Percentiles rank a stretch among this genome's conserved stretches.
phyloP scores from a whole-genome alignment of 37 sponge, comb jelly and placozoan genomes.

The Aphrocallistes beatrix region DNA sequence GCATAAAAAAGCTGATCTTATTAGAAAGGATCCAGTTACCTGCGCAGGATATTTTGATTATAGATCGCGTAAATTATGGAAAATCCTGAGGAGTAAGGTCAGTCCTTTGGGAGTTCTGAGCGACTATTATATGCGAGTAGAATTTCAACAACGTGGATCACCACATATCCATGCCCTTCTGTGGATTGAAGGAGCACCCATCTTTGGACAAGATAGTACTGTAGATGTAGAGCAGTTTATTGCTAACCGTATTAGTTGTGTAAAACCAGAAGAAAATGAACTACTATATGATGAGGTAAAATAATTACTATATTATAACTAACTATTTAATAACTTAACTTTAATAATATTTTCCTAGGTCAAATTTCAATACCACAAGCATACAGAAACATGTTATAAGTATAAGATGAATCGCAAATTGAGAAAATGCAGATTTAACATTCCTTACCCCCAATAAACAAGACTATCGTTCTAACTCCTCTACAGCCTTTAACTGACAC shows the following conservation, averaged over 20 bases:
- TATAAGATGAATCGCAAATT: no score
- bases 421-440: no score
- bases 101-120: conserved; percentile 18
- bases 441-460: no score
- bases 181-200: conserved; percentile 30
- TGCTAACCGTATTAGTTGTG: conserved; percentile 20
- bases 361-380: no score
- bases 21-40: conserved; percentile 21
- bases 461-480: no score
- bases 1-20: background rate
- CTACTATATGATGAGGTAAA: no score
- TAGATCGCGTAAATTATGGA: conserved; percentile 10
- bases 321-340: no score
- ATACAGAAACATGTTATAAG: no score
- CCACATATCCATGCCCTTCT: conserved; percentile 30
- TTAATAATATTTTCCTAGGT: no score
- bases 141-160: conserved; percentile 31
- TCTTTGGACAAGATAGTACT: background rate
- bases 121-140: conserved; percentile 31
- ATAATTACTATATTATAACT: no score
- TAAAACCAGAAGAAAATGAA: background rate
- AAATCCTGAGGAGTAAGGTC: conserved; percentile 4
- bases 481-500: no score
- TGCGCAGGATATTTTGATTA: conserved; percentile 30
- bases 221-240: conserved; percentile 8